These are phyloP conservation scores for Camptogramma bilineatum DNA, from an alignment of 2,888 invertebrate genomes.

Conservation along the genomic window DNA sequence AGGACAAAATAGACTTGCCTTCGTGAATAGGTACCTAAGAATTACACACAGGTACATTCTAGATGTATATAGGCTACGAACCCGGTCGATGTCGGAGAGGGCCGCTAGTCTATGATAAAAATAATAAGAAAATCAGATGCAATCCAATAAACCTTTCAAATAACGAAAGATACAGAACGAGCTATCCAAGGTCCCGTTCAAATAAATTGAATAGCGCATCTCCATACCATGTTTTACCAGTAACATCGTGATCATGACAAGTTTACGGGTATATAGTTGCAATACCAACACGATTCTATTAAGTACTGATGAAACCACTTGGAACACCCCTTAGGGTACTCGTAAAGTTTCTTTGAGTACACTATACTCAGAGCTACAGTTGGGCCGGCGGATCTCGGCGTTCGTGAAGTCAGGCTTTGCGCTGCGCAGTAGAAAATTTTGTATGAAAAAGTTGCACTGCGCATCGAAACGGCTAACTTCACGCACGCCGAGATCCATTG, in stretches of 20 bases:
- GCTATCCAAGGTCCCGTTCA: not conserved
- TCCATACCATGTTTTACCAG: slow-evolving; percentile 19
- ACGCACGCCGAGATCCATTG: too few relatives aligned
- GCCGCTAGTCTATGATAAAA: too few relatives aligned
- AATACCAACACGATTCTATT: slow-evolving; percentile 41
- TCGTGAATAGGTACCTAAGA: not conserved
- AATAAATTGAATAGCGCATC: slow-evolving; percentile 14
- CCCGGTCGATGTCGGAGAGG: too few relatives aligned
- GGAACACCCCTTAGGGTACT: slow-evolving; percentile 36
- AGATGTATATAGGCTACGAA: too few relatives aligned
- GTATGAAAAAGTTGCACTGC: too few relatives aligned
- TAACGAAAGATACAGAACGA: not conserved
- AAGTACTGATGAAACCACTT: slow-evolving; percentile 35
- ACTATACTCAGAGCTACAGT: slow-evolving; percentile 32
- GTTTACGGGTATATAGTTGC: slow-evolving; percentile 34
- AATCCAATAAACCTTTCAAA: not conserved
- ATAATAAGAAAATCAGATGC: not conserved
- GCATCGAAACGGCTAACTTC: too few relatives aligned
- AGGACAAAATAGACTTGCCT: not conserved
- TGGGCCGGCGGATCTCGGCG: too few relatives aligned
- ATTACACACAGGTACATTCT: too few relatives aligned
- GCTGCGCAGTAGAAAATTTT: too few relatives aligned
- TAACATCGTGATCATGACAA: slow-evolving; percentile 26
- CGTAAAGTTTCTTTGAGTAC: slow-evolving; percentile 37
- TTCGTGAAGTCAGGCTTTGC: too few relatives aligned